Evolutionary conservation across 2,113 vertebrate species (phyloP).

Genomic region (Cinclus cinclus): DNA sequence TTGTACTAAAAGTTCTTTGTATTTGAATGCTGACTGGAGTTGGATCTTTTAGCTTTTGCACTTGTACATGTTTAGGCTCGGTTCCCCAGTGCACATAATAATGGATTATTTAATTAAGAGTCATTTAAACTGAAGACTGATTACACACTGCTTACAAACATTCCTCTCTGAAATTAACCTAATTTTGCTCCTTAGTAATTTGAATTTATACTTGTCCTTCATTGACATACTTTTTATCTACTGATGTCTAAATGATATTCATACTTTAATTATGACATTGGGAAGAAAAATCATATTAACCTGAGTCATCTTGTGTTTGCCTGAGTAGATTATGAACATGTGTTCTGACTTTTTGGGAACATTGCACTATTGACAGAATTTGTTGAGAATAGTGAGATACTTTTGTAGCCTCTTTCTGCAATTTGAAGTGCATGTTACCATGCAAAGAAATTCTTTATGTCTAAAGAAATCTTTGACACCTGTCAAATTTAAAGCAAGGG

Average conservation of each 20-base stretch:
- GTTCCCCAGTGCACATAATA: slow-evolving; percentile 48
- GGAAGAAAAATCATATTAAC: slow-evolving; percentile 13
- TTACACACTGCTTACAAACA: slow-evolving; percentile 66
- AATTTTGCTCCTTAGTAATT: slow-evolving; percentile 65
- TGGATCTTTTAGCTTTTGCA: slow-evolving; percentile 14
- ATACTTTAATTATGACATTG: slow-evolving; percentile 22
- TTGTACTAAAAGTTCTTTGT: neutral
- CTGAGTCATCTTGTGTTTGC: neutral
- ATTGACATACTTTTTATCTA: slow-evolving; percentile 65
- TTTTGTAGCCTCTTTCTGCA: neutral
- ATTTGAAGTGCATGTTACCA: neutral
- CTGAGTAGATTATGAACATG: neutral
- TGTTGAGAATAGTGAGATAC: neutral
- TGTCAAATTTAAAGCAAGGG: neutral
- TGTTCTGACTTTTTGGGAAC: neutral
- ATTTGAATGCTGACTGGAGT: neutral
- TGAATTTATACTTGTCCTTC: slow-evolving; percentile 54
- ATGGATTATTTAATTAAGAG: slow-evolving; percentile 75
- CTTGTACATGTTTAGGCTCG: slow-evolving; percentile 68
- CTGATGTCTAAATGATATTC: slow-evolving; percentile 47
- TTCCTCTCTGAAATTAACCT: slow-evolving; percentile 54
- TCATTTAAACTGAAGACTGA: slow-evolving; percentile 68
- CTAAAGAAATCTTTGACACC: neutral
- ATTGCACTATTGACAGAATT: neutral
- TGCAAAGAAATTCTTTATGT: neutral